Evolutionary conservation across 2,888 invertebrate species (phyloP), one percentile per base, ranked within the genome.

Genomic region (Eucera pruinosa): DNA sequence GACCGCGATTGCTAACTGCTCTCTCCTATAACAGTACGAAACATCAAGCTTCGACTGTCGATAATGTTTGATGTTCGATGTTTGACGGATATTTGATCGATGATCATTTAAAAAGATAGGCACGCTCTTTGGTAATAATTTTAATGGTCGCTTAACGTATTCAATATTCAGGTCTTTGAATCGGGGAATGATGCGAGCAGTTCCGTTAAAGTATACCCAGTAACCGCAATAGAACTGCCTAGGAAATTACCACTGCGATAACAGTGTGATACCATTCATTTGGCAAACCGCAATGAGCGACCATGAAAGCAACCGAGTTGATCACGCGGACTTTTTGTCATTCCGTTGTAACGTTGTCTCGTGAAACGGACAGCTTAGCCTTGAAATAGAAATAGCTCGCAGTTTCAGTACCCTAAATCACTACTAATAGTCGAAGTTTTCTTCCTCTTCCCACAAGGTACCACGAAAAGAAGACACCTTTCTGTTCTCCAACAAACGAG

Each of bases 241-340:
- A 23, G 18, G 52, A 78, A 57, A 68, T 61, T 43, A 20, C 20
- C 54, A 54, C 54, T 62, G 62, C 41, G 36, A 65, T 47, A 50
- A 41, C 47, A 48, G 65, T 60, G 48, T 67, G 48, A n/a, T n/a
- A n/a, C 60, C 54, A 86, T 86, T 89, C 85, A 86, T 85, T 87
- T 85, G 72, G 67, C 78, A 72, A 81, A 80, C 81, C 78, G 60
- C 81, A 75, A 33, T 39, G 15, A 20, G 7, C 20, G 41, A 50
- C 47, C 58, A 60, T 41, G 43, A 57, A n/a, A n/a, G n/a, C n/a
- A n/a, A n/a, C n/a, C n/a, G n/a, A n/a, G n/a, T n/a, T n/a, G n/a
- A n/a, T n/a, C n/a, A n/a, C n/a, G n/a, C 66, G 73, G 11, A 55
- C 33, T 23, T 58, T n/a, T 47, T 39, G 39, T 41, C 58, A 20